These are phyloP conservation scores for Chaenogobius annularis DNA, from an alignment of 2,113 vertebrate species.

Conservation along the genomic window DNA sequence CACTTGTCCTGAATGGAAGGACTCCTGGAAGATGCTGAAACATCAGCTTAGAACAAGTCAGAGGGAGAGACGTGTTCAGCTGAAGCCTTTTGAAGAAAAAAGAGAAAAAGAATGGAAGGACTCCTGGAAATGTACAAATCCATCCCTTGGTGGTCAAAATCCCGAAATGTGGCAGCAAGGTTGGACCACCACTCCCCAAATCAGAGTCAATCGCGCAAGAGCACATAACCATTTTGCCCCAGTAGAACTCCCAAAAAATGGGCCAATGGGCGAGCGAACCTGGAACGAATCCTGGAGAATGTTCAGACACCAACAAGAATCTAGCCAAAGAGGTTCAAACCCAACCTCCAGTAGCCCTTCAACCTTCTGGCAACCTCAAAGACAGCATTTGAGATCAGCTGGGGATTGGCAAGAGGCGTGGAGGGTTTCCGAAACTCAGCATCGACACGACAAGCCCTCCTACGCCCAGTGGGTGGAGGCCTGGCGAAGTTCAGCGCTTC, in stretches of 20 bases:
- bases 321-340: conserved; percentile 10
- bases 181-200: conserved; percentile 39
- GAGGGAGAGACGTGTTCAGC: conserved; percentile 22
- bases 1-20: conserved; percentile 45
- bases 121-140: conserved; percentile 48
- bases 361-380: neutral
- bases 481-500: conserved; percentile 42
- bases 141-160: conserved; percentile 33
- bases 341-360: neutral
- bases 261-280: conserved; percentile 10
- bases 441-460: conserved; percentile 51
- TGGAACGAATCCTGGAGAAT: conserved; percentile 63
- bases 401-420: conserved; percentile 60
- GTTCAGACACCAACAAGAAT: conserved; percentile 24
- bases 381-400: neutral
- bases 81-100: conserved; percentile 15
- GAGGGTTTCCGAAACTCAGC: conserved; percentile 49
- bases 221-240: conserved; percentile 28
- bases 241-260: conserved; percentile 37
- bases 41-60: conserved; percentile 36
- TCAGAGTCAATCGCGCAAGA: conserved; percentile 4
- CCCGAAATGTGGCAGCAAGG: conserved; percentile 51
- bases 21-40: conserved; percentile 60
- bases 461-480: conserved; percentile 53
- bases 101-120: conserved; percentile 43